These are phyloP conservation scores for Bujurquina vittata DNA, from an alignment of 2,113 vertebrate genomes.

Conservation along the genomic window DNA sequence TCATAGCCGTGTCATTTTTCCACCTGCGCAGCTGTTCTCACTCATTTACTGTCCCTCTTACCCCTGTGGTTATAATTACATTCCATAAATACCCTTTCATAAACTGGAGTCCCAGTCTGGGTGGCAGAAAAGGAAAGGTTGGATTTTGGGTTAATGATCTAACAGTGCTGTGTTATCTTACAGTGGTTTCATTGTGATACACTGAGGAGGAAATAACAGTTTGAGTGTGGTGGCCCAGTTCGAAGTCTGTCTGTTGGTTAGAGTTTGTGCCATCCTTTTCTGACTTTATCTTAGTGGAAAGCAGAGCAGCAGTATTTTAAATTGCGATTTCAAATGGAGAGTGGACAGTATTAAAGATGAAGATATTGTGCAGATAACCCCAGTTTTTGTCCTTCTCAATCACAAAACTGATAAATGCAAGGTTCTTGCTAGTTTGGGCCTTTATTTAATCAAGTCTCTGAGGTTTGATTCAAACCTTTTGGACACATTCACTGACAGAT, in stretches of 20 bases:
- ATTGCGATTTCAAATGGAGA: background rate
- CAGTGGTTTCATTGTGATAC: slow-evolving; percentile 23
- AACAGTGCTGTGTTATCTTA: slow-evolving; percentile 4
- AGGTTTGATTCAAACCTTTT: background rate
- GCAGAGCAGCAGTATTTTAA: background rate
- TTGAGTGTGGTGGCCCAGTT: slow-evolving; percentile 53
- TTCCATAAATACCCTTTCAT: slow-evolving; percentile 70
- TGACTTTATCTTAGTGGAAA: background rate
- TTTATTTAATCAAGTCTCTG: background rate
- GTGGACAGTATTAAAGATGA: too few relatives aligned
- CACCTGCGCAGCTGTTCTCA: slow-evolving; percentile 35
- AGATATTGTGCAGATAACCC: background rate
- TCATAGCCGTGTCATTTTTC: slow-evolving; percentile 50
- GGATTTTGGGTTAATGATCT: slow-evolving; percentile 74
- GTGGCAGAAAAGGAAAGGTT: slow-evolving; percentile 56
- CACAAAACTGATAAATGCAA: background rate
- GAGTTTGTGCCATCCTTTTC: slow-evolving; percentile 1
- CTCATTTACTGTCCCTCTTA: background rate
- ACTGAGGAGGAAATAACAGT: slow-evolving; percentile 27
- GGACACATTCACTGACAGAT: background rate
- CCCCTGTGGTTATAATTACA: slow-evolving; percentile 62
- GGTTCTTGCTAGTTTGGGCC: background rate
- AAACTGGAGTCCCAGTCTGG: slow-evolving; percentile 38
- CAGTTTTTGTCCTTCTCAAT: background rate
- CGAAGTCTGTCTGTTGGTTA: background rate